Evolutionary conservation across 2,888 invertebrate genomes (phyloP).

Genomic region (Eulithis prunata): DNA sequence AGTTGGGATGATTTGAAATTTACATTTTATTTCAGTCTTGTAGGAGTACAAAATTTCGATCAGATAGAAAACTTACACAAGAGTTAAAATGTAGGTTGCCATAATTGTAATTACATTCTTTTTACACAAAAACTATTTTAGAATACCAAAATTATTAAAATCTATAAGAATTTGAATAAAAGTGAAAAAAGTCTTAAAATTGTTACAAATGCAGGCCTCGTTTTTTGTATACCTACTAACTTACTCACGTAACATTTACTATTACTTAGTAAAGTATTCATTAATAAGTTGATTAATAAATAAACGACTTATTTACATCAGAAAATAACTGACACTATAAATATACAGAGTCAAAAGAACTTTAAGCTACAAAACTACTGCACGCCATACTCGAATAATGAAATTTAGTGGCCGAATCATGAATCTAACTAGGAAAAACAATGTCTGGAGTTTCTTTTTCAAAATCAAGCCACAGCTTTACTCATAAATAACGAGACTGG

Average conservation of each 20-base stretch:
- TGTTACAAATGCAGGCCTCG: neutral
- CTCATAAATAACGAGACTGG: too few relatives aligned
- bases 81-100: neutral
- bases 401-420: too few relatives aligned
- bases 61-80: slow-evolving; percentile 13
- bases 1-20: slow-evolving; percentile 53
- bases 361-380: neutral
- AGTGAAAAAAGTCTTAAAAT: neutral
- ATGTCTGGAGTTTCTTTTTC: too few relatives aligned
- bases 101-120: neutral
- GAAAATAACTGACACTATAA: neutral
- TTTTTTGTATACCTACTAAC: neutral
- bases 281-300: neutral
- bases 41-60: slow-evolving; percentile 55
- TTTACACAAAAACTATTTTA: slow-evolving; percentile 8
- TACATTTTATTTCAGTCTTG: slow-evolving; percentile 69
- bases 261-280: too few relatives aligned
- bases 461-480: too few relatives aligned
- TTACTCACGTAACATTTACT: too few relatives aligned
- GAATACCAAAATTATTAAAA: slow-evolving; percentile 7
- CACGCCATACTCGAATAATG: too few relatives aligned
- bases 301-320: slow-evolving; percentile 13
- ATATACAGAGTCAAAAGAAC: neutral
- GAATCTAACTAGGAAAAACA: too few relatives aligned
- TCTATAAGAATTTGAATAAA: neutral